Percentiles rank a stretch among this genome's conserved stretches.
Conservation (phyloP, 2,797 vertebrate genomes). For the Acipenser oxyrinchus region DNA sequence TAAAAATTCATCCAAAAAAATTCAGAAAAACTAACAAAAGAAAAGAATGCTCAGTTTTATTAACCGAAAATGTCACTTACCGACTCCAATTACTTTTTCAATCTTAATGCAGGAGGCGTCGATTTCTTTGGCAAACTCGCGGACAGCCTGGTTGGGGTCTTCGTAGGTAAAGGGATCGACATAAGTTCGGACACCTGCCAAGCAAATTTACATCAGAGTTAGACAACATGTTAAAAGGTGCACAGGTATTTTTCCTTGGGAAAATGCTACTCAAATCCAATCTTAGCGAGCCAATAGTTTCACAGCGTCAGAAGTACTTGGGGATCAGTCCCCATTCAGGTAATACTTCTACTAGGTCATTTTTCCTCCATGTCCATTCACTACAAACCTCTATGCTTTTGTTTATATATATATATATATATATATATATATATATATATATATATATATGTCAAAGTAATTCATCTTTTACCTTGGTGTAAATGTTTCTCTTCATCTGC, state of each 20-base stretch:
- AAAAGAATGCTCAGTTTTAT: not conserved
- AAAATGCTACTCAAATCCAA: conserved; percentile 23
- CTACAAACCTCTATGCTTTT: conserved; percentile 16
- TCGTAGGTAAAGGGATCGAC: conserved; percentile 97
- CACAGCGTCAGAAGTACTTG: no score
- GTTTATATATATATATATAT: not conserved
- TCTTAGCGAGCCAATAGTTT: no score
- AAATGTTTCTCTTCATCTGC: conserved; percentile 93
- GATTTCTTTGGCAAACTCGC: conserved; percentile 97
- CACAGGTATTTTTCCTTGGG: conserved; percentile 52
- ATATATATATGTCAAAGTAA: not conserved
- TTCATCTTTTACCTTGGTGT: conserved; percentile 77
- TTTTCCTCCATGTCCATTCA: conserved; percentile 24
- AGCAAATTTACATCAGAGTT: conserved; percentile 6
- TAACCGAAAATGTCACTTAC: conserved; percentile 53
- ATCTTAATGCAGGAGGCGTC: conserved; percentile 97
- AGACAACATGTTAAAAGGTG: conserved; percentile 26
- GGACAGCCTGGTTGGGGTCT: conserved; percentile 94
- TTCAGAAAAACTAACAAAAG: not conserved
- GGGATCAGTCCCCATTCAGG: no score
- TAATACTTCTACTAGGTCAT: conserved; percentile 17
- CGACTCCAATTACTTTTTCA: conserved; percentile 95
- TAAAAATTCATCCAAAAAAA: not conserved
- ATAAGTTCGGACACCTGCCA: conserved; percentile 87
- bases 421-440: no score